Evolutionary conservation across 2,113 vertebrate species (phyloP).

Genomic region (Solea senegalensis): DNA sequence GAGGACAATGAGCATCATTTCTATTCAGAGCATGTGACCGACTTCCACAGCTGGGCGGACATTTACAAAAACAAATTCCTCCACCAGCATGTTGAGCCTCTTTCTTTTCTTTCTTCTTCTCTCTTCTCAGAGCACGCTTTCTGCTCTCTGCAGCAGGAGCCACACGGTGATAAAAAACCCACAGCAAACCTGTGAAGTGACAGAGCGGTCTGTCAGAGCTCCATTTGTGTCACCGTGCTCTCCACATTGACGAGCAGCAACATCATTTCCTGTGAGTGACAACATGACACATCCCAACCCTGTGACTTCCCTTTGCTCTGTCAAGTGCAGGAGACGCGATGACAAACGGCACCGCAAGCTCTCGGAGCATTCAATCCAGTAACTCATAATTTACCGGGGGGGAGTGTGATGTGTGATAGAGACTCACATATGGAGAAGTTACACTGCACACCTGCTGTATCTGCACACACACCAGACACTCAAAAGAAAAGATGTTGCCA

Average conservation of each 20-base stretch:
- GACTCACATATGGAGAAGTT: constrained; percentile 28
- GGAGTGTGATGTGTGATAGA: constrained; percentile 13
- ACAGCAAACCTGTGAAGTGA: constrained; percentile 64
- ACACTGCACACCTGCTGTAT: constrained; percentile 13
- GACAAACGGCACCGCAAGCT: constrained; percentile 18
- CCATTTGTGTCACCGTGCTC: constrained; percentile 12
- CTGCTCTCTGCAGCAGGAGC: constrained; percentile 44
- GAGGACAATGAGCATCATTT: constrained; percentile 43
- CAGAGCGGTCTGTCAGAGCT: constrained; percentile 17
- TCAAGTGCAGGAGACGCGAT: constrained; percentile 27
- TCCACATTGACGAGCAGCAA: constrained; percentile 43
- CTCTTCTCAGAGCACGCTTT: constrained; percentile 17
- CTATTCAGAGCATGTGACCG: constrained; percentile 25
- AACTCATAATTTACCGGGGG: constrained; percentile 30
- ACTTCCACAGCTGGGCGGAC: constrained; percentile 42
- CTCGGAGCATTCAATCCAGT: constrained; percentile 4
- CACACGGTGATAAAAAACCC: constrained; percentile 46
- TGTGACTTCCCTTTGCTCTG: constrained; percentile 33
- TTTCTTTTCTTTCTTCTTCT: neutral
- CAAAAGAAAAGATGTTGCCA: neutral
- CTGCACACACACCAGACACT: constrained; percentile 1
- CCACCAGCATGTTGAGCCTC: neutral
- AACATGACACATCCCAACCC: constrained; percentile 31
- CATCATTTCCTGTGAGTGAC: constrained; percentile 69
- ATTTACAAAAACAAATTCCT: constrained; percentile 14